These are phyloP conservation scores for Chamaetylas fuelleborni DNA, from an alignment of 2,113 vertebrate genomes.

Conservation along the genomic window DNA sequence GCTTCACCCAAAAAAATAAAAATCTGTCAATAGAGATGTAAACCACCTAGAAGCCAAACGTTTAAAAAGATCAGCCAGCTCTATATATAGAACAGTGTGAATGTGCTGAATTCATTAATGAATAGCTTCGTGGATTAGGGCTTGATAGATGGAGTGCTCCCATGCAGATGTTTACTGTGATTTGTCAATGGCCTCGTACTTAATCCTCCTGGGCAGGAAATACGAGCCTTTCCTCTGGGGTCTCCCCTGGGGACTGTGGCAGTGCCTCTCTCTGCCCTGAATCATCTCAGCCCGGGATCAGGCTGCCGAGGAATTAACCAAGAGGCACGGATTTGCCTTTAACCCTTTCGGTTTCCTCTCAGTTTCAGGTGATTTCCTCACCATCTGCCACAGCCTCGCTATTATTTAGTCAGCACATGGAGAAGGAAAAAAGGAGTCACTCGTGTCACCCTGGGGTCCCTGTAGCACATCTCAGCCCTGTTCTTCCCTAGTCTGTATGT, in stretches of 20 bases:
- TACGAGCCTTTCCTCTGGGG: neutral
- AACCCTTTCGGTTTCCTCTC: neutral
- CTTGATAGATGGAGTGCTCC: neutral
- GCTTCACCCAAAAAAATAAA: neutral
- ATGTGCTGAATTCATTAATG: slow-evolving; percentile 64
- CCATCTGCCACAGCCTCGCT: neutral
- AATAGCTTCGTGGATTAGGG: slow-evolving; percentile 68
- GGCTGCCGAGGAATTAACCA: slow-evolving; percentile 50
- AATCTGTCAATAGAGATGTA: neutral
- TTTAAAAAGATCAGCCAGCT: neutral
- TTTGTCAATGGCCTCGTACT: slow-evolving; percentile 70
- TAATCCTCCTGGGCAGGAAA: slow-evolving; percentile 72
- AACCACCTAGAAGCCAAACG: neutral
- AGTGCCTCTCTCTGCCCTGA: slow-evolving; percentile 18
- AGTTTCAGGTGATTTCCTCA: neutral
- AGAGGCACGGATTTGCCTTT: neutral
- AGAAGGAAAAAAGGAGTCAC: neutral
- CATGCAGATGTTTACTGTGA: slow-evolving; percentile 73
- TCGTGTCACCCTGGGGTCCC: too few species aligned
- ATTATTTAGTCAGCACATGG: neutral
- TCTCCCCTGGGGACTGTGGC: slow-evolving; percentile 28
- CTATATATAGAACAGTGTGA: slow-evolving; percentile 41
- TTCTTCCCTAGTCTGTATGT: neutral
- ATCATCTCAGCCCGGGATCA: slow-evolving; percentile 9
- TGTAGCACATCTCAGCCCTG: neutral